phyloP scores from a whole-genome alignment of 2,888 invertebrate genomes.

The Bembecia ichneumoniformis region DNA sequence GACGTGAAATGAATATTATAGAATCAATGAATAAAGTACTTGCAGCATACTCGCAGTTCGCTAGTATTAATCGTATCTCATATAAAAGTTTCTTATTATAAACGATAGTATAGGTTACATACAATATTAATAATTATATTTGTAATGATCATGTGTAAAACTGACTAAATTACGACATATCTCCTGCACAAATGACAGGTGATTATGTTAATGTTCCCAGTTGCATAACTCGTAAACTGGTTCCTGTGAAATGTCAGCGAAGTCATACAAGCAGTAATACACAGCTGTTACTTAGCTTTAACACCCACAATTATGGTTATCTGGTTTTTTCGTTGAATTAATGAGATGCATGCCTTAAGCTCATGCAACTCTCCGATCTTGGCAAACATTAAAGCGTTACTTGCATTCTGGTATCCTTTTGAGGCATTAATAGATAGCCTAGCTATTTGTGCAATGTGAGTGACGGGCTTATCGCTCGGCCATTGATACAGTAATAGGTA shows the following conservation, averaged over 20 bases:
- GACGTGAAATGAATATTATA: no score
- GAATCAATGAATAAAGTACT: no score
- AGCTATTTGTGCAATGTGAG: neutral
- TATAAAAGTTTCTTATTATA: no score
- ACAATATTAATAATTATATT: no score
- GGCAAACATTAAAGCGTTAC: slow-evolving; percentile 14
- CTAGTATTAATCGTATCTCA: no score
- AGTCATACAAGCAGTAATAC: slow-evolving; percentile 34
- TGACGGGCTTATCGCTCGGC: neutral
- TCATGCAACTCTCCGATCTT: slow-evolving; percentile 26
- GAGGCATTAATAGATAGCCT: neutral
- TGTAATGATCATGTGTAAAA: no score
- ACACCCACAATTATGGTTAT: slow-evolving; percentile 40
- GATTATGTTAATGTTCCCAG: slow-evolving; percentile 48
- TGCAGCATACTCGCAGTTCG: no score
- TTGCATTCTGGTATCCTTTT: neutral
- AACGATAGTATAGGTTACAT: no score
- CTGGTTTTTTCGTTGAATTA: slow-evolving; percentile 34
- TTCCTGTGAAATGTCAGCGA: slow-evolving; percentile 49
- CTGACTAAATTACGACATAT: slow-evolving; percentile 9
- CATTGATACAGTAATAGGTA: neutral
- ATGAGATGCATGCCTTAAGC: slow-evolving; percentile 14
- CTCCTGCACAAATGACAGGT: slow-evolving; percentile 42
- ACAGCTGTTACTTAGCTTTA: slow-evolving; percentile 45
- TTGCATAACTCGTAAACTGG: slow-evolving; percentile 62